Conservation (phyloP, 2,113 vertebrate species). For the Limnothrissa miodon region DNA sequence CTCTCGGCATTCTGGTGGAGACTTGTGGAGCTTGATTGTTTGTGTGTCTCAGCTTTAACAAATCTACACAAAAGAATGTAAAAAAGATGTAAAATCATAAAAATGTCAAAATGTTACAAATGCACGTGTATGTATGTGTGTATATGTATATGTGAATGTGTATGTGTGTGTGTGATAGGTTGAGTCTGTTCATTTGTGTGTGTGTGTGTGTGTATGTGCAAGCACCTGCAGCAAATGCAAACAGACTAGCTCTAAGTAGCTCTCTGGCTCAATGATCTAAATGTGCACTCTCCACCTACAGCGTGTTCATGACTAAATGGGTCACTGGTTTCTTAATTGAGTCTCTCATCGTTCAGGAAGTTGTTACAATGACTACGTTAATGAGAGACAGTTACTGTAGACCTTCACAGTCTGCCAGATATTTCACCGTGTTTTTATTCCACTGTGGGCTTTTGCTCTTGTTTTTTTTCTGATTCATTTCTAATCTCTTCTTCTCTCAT, state of each 20-base stretch:
- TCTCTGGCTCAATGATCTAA: not conserved
- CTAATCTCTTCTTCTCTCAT: not conserved
- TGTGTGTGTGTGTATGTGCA: not conserved
- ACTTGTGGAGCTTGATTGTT: not conserved
- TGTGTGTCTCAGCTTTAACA: not conserved
- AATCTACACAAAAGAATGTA: not conserved
- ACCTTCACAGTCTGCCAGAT: not conserved
- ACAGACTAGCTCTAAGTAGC: not conserved
- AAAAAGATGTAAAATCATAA: not conserved
- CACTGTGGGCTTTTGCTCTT: not conserved
- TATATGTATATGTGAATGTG: not conserved
- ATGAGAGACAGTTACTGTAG: not conserved
- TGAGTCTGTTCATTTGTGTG: no score
- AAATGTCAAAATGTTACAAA: not conserved
- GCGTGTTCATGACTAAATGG: not conserved
- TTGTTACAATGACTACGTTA: not conserved
- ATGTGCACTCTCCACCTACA: not conserved
- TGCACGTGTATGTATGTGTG: not conserved
- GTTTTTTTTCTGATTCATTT: not conserved
- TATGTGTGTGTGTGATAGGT: not conserved
- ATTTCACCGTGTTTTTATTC: no score
- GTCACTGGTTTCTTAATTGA: not conserved
- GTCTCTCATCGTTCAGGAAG: not conserved
- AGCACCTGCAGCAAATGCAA: not conserved
- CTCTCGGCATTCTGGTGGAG: not conserved